These are phyloP conservation scores for Brachyhypopomus gauderio DNA, from an alignment of 2,113 vertebrate species.

Conservation along the genomic window DNA sequence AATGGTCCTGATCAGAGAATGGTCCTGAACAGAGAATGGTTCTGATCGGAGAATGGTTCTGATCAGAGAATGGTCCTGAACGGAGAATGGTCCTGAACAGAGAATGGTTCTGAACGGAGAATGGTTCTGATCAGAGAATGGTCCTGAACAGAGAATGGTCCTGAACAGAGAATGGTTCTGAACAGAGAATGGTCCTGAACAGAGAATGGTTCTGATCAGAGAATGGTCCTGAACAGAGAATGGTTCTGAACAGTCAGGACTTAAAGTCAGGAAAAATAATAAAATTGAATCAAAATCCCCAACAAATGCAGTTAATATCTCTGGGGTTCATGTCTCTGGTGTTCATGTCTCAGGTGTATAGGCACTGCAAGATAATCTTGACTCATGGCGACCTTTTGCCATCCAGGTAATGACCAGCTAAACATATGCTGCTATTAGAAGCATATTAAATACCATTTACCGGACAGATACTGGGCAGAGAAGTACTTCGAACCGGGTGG, in stretches of 20 bases:
- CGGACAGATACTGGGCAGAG: constrained; percentile 25
- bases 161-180: too few relatives aligned
- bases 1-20: background rate
- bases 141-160: constrained; percentile 5
- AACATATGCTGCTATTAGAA: constrained; percentile 27
- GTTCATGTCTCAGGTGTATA: background rate
- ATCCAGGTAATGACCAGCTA: constrained; percentile 28
- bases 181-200: constrained; percentile 4
- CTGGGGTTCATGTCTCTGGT: too few relatives aligned
- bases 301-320: constrained; percentile 19
- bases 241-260: background rate
- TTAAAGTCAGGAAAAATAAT: constrained; percentile 7
- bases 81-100: background rate
- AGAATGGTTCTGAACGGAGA: constrained; percentile 2
- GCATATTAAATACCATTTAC: constrained; percentile 47
- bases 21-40: constrained; percentile 1
- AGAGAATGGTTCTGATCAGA: too few relatives aligned
- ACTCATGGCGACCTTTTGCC: constrained; percentile 19
- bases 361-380: background rate
- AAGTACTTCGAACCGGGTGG: constrained; percentile 38
- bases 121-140: too few relatives aligned
- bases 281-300: constrained; percentile 29
- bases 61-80: constrained; percentile 1
- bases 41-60: constrained; percentile 10
- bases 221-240: background rate